Evolutionary conservation across 2,888 invertebrate species (phyloP), one percentile per base, ranked within the genome.

Genomic region (Apomyelois bistriatella): DNA sequence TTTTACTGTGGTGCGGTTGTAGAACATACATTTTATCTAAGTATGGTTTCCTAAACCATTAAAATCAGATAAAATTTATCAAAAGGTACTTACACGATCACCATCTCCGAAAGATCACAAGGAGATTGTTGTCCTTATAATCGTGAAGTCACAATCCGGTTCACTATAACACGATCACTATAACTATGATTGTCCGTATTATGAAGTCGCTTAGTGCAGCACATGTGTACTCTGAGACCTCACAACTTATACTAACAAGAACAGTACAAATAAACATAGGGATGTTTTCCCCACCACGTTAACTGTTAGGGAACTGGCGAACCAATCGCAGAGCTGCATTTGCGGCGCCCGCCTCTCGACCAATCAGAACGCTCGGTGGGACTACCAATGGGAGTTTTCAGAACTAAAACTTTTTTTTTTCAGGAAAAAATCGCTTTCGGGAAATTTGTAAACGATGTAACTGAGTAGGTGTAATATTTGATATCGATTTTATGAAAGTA

Each of bases 211-310:
- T 50, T 53, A n/a, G n/a, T n/a, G 53, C 59, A 59, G 67, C 66
- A 67, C 76, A 73, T 72, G 69, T 74, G 72, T 63, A 68, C 82
- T 60, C 78, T 60, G 76, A 77, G 79, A 78, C 86, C 85, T 78
- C 76, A 79, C 74, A 81, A 82, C 82, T 70, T 74, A 22, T 22
- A 90, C 90, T 90, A 85, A 83, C 74, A 80, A 76, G 72, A 75
- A 79, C 75, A 83, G 84, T 82, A 85, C 87, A 86, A 87, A 88
- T 86, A 88, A 86, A 87, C 87, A 87, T 66, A 73, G 88, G 89
- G 89, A 77, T 85, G 87, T 79, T 72, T 64, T 60, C 69, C 82
- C 85, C 79, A 74, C 80, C 68, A 64, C 52, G 12, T 15, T 17
- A 28, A 55, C 54, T 68, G 70, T 76, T 79, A 78, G 83, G 81